These are phyloP conservation scores for Apis dorsata DNA, from an alignment of 1,140 invertebrate genomes.

Conservation along the genomic window DNA sequence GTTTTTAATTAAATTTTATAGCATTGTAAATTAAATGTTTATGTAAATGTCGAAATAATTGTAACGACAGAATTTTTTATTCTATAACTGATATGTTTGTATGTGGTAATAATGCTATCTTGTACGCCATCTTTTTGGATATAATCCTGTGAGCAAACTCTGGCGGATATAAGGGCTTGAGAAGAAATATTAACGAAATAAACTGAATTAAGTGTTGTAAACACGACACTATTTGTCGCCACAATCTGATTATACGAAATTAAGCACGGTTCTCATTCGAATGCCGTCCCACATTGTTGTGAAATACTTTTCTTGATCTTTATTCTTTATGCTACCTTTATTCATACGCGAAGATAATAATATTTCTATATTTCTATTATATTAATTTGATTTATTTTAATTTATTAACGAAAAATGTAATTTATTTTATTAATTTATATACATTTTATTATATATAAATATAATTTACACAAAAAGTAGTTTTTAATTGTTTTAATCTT, in stretches of 20 bases:
- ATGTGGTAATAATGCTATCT: background rate
- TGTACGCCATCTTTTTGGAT: background rate
- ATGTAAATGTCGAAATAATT: no score
- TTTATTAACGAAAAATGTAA: no score
- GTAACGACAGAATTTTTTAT: background rate
- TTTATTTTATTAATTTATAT: no score
- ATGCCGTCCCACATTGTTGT: background rate
- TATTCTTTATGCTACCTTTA: background rate
- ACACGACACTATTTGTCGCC: constrained; percentile 48
- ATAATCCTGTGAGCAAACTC: background rate
- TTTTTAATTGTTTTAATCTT: no score
- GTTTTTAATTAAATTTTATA: no score
- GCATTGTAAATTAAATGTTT: no score
- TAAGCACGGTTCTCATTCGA: constrained; percentile 36
- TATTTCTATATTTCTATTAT: no score
- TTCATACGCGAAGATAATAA: no score
- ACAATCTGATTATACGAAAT: constrained; percentile 54
- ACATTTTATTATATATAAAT: no score
- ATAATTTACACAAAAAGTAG: no score
- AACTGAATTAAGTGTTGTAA: constrained; percentile 51
- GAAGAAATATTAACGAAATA: constrained; percentile 54
- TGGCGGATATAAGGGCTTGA: background rate
- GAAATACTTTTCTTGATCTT: background rate
- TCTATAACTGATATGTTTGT: no score
- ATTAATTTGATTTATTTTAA: no score